Percentiles rank a stretch among this genome's conserved stretches.
Conservation (phyloP, 2,113 vertebrate genomes). For the Scortum barcoo region DNA sequence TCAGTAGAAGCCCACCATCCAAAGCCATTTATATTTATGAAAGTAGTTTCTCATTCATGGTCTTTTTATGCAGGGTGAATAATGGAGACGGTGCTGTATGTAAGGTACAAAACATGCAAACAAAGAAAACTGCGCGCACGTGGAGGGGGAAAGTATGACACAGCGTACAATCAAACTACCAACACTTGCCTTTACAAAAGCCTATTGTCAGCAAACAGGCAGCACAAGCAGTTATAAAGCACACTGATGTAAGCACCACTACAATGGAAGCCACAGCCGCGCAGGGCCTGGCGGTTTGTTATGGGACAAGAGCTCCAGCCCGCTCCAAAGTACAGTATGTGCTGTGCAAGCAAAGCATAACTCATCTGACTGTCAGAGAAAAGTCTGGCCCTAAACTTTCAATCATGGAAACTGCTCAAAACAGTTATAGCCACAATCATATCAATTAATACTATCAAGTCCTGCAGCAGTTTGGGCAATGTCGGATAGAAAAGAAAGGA, state of each 20-base stretch:
- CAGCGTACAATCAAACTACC: constrained; percentile 23
- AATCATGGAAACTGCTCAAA: neutral
- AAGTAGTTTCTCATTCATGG: constrained; percentile 22
- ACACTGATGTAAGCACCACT: constrained; percentile 18
- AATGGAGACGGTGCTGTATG: constrained; percentile 11
- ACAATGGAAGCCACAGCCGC: constrained; percentile 34
- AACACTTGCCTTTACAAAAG: constrained; percentile 24
- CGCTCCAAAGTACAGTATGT: neutral
- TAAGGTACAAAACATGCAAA: constrained; percentile 30
- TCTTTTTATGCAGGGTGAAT: constrained; percentile 21
- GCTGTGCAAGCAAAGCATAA: constrained; percentile 29
- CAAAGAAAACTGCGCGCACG: constrained; percentile 11
- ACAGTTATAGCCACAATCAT: neutral
- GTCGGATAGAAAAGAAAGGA: neutral
- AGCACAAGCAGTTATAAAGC: constrained; percentile 29
- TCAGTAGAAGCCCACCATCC: neutral
- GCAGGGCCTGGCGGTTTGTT: neutral
- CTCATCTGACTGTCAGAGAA: constrained; percentile 7
- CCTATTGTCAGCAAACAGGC: constrained; percentile 45
- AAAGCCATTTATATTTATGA: constrained; percentile 26
- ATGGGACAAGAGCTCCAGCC: constrained; percentile 1
- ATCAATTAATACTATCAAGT: neutral
- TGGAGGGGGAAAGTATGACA: constrained; percentile 32
- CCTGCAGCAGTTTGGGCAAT: neutral
- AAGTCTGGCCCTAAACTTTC: neutral